A percentile compares a stretch with the other conserved stretches of the same genome.
phyloP scores from a whole-genome alignment of 2,888 invertebrate species.

The Mamestra brassicae region DNA sequence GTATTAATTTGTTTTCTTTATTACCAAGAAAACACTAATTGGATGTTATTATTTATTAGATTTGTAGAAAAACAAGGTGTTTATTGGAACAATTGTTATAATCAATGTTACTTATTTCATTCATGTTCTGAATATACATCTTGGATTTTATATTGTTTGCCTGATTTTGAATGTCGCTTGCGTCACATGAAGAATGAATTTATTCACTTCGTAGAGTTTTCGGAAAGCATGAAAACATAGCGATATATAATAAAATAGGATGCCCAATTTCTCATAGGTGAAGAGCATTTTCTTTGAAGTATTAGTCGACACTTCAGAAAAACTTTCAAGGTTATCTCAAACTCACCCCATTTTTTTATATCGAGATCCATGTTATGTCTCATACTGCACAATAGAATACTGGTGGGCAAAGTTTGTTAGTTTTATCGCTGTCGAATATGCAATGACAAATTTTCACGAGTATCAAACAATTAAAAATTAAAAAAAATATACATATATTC shows the following conservation, averaged over 20 bases:
- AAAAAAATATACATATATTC: too few species aligned
- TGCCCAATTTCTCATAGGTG: too few species aligned
- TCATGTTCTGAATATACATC: constrained; percentile 2
- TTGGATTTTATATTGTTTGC: background rate
- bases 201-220: background rate
- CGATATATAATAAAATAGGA: background rate
- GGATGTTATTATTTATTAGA: constrained; percentile 16
- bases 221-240: constrained; percentile 1
- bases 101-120: background rate
- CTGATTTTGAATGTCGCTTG: constrained; percentile 37
- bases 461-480: too few species aligned
- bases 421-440: too few species aligned
- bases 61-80: constrained; percentile 5
- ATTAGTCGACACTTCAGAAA: too few species aligned
- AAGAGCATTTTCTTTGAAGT: too few species aligned
- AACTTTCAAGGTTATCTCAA: too few species aligned
- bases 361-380: too few species aligned
- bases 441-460: background rate
- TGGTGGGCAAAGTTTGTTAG: too few species aligned
- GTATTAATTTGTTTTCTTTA: constrained; percentile 4
- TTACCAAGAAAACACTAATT: background rate
- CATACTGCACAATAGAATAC: too few species aligned
- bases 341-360: too few species aligned
- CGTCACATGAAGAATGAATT: constrained; percentile 19
- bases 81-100: background rate